Conservation (phyloP, 2,888 invertebrate genomes). For the Adelognathus sp. region DNA sequence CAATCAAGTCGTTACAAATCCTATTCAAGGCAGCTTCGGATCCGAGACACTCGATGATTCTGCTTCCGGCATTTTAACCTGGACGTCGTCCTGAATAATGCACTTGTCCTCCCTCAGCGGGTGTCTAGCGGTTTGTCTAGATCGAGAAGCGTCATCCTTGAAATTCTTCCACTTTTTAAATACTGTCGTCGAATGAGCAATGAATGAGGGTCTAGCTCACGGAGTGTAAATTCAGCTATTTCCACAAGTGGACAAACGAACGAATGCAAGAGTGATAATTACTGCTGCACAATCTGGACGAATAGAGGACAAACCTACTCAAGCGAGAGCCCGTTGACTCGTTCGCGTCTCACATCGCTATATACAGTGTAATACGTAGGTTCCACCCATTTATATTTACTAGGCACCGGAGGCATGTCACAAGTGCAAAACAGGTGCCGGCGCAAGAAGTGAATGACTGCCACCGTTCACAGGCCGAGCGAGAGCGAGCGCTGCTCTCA, state of each 20-base stretch:
- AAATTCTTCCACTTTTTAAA: too few relatives aligned
- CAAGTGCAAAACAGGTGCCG: conserved; percentile 64
- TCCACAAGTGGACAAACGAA: neutral
- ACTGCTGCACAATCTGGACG: neutral
- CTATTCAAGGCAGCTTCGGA: too few relatives aligned
- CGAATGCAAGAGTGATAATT: neutral
- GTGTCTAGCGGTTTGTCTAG: too few relatives aligned
- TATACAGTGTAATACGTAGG: neutral
- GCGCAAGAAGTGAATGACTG: conserved; percentile 66
- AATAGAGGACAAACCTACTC: conserved; percentile 19
- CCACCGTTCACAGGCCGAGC: neutral
- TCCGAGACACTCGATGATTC: too few relatives aligned
- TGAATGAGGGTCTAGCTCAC: too few relatives aligned
- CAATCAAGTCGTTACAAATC: too few relatives aligned
- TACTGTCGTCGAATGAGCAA: too few relatives aligned
- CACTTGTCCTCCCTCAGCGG: too few relatives aligned
- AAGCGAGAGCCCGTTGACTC: neutral
- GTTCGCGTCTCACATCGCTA: neutral
- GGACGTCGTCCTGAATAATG: too few relatives aligned
- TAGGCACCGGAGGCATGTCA: conserved; percentile 4
- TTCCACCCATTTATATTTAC: neutral
- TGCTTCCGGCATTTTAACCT: too few relatives aligned
- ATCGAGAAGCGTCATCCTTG: too few relatives aligned
- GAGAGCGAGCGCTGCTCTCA: neutral
- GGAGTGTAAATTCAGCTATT: too few relatives aligned